phyloP scores from a whole-genome alignment of 2,888 invertebrate genomes.

The Nomada goodeniana region DNA sequence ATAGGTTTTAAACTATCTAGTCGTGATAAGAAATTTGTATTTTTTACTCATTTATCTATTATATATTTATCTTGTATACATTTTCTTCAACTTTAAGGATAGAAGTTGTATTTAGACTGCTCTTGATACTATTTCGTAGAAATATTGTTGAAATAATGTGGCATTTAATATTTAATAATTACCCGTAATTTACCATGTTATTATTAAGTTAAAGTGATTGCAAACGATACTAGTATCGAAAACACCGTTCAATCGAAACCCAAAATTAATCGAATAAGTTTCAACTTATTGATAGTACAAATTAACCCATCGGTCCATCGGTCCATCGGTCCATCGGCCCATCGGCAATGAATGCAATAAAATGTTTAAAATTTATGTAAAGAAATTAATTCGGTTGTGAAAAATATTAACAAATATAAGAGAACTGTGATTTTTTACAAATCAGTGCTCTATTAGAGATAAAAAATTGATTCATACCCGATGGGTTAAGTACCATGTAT shows the following conservation, averaged over 20 bases:
- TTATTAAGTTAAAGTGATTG: background rate
- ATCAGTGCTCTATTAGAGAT: conserved; percentile 36
- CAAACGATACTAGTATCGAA: background rate
- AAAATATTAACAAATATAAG: conserved; percentile 16
- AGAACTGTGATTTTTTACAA: conserved; percentile 57
- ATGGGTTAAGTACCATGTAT: conserved; percentile 41
- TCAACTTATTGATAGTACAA: conserved; percentile 13
- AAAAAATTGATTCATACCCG: conserved; percentile 41
- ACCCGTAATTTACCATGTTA: background rate
- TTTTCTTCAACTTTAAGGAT: conserved; percentile 36
- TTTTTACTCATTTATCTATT: conserved; percentile 60
- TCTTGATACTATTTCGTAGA: conserved; percentile 45
- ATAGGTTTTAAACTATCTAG: conserved; percentile 68
- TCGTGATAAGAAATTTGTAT: conserved; percentile 57
- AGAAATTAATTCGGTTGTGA: conserved; percentile 8
- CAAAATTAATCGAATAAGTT: conserved; percentile 44
- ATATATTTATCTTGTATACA: conserved; percentile 38
- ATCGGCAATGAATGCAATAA: conserved; percentile 40
- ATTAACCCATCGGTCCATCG: conserved; percentile 33
- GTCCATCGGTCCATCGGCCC: background rate
- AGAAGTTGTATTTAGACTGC: conserved; percentile 36
- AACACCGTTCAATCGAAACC: conserved; percentile 7
- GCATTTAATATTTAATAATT: background rate
- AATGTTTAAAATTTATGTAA: conserved; percentile 25
- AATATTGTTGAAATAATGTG: conserved; percentile 30